Base-by-base conservation (phyloP, 2,113 vertebrate species). In the Panurus biarmicus region DNA sequence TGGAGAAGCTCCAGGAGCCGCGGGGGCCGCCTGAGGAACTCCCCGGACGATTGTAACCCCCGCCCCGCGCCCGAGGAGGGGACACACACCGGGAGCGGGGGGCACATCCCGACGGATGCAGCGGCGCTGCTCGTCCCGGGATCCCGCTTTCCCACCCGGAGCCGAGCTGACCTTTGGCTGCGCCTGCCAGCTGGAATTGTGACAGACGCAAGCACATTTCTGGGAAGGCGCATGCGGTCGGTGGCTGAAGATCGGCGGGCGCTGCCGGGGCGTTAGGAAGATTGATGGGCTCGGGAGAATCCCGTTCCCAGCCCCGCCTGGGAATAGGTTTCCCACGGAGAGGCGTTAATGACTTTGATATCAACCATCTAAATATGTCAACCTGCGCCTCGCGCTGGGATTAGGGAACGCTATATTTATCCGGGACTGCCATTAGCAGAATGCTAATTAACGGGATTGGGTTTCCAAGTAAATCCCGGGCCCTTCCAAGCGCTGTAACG, bases 191-290 rank as follows among this genome's bases (percentile, higher is more conserved):
- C 42, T 19, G 45, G 74, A 17, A 42, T n/a, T 97, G 94, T 97
- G 98, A 97, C 96, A 94, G 98, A 98, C 96, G 96, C 97, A 93
- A 97, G 97, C 96, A 96, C 97, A 98, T 98, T 98, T 98, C 97
- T 97, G 97, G 97, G 97, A 97, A 96, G 97, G 96, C 83, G n/a
- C 73, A 95, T 90, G 96, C 96, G 20, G 89, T 79, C 67, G 87
- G 97, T 93, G 96, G 97, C 96, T 53, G n/a, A 73, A 81, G 96
- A 94, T 96, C 97, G 95, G 75, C 94, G 77, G 97, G 97, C 97
- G 91, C 93, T 44, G 95, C 97, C 94, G 94, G 89, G 97, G 98
- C 98, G 96, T 96, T 96, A 95, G 98, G 94, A 85, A 97, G 96
- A 97, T 96, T 77, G 97, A 98, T 98, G 72, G 97, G 95, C 96